Conservation (phyloP, 2,888 invertebrate species). For the Ernsta delagoae region DNA sequence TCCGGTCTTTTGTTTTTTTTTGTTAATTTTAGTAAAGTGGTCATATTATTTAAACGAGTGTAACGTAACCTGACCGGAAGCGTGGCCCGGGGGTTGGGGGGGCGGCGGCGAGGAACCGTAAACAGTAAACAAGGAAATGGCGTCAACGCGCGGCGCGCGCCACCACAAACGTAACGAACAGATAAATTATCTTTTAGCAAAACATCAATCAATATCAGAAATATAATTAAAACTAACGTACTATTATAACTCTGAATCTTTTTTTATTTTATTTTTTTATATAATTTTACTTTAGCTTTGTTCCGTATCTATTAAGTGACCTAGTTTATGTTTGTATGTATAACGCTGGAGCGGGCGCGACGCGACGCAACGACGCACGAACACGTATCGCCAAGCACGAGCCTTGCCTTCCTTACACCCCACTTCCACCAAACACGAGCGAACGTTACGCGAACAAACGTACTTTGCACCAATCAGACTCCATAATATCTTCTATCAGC, state of each 20-base stretch:
- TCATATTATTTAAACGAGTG: conserved; percentile 57
- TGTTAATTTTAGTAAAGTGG: conserved; percentile 46
- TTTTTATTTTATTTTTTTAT: conserved; percentile 48
- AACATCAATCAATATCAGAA: conserved; percentile 83
- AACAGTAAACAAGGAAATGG: too few relatives aligned
- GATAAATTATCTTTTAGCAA: conserved; percentile 82
- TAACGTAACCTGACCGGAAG: conserved; percentile 48
- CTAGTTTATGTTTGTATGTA: conserved; percentile 57
- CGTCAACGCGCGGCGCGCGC: conserved; percentile 17
- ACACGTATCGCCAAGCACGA: neutral
- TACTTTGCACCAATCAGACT: too few relatives aligned
- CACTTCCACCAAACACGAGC: too few relatives aligned
- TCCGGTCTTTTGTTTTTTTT: too few relatives aligned
- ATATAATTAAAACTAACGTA: conserved; percentile 83
- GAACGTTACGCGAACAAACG: too few relatives aligned
- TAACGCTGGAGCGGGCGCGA: conserved; percentile 63
- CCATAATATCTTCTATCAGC: too few relatives aligned
- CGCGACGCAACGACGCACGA: conserved; percentile 49
- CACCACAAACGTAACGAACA: conserved; percentile 73
- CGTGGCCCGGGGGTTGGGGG: conserved; percentile 28
- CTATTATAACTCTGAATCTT: conserved; percentile 79
- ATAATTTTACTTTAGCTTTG: conserved; percentile 66
- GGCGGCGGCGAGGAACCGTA: conserved; percentile 48
- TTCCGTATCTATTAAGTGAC: conserved; percentile 69
- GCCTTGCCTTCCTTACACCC: conserved; percentile 12